Conservation (phyloP, 2,113 vertebrate species). For the Odocoileus virginianus region DNA sequence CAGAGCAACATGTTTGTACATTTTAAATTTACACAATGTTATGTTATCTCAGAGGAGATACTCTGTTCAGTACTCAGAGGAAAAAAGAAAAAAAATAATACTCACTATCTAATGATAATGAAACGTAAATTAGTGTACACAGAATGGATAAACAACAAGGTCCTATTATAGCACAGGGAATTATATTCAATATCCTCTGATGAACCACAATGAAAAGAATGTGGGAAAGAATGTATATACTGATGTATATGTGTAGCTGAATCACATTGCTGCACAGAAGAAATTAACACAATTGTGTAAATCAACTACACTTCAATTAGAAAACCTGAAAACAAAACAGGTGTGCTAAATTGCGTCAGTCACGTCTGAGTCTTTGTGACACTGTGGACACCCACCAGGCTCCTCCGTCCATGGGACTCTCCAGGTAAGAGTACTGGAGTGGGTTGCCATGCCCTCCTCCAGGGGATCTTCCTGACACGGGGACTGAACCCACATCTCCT, state of each 20-base stretch:
- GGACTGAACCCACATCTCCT: background rate
- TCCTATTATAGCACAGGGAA: background rate
- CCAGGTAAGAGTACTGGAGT: background rate
- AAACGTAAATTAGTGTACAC: background rate
- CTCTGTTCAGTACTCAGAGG: background rate
- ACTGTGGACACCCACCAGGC: background rate
- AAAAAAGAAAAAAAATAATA: background rate
- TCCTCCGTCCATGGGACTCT: background rate
- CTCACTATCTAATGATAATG: background rate
- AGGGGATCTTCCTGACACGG: background rate
- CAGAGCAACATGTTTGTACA: background rate
- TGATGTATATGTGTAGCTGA: background rate
- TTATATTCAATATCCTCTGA: background rate
- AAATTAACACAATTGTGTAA: background rate
- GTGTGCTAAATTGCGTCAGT: background rate
- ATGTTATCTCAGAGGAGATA: background rate
- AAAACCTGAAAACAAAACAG: background rate
- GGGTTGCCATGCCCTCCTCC: background rate
- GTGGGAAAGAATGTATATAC: background rate
- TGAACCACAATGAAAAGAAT: background rate
- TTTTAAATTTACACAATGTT: background rate
- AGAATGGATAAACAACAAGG: background rate
- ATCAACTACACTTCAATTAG: background rate
- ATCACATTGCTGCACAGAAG: background rate
- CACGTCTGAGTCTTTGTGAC: background rate